These are phyloP conservation scores for Phoeniculus purpureus DNA, from an alignment of 2,797 vertebrate genomes.

Conservation along the genomic window DNA sequence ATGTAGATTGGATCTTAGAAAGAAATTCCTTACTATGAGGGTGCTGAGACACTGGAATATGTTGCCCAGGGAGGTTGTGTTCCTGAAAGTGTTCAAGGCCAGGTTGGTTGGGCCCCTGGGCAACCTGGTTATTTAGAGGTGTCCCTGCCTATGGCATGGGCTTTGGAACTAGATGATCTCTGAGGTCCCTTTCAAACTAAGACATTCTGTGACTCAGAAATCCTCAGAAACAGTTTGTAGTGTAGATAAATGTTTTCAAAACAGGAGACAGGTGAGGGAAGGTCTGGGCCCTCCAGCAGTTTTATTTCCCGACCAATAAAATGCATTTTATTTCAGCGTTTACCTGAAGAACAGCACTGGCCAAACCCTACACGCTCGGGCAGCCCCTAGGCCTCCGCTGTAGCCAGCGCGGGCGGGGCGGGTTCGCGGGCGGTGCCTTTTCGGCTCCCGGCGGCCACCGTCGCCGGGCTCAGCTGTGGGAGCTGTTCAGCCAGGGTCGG, in stretches of 20 bases:
- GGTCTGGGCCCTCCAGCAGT: accelerated
- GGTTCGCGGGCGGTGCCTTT: background rate
- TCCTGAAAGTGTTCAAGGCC: too few species aligned
- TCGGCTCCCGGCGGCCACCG: conserved; percentile 6
- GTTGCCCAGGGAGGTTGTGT: too few species aligned
- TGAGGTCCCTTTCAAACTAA: too few species aligned
- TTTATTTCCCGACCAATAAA: background rate
- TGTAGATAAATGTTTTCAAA: background rate
- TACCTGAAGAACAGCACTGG: background rate
- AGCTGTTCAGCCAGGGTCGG: background rate
- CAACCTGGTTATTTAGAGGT: too few species aligned
- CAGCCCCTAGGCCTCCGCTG: too few species aligned
- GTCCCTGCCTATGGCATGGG: too few species aligned
- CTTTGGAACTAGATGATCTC: too few species aligned
- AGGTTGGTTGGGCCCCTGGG: too few species aligned
- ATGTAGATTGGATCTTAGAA: too few species aligned
- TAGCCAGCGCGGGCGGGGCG: background rate
- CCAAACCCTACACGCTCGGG: background rate
- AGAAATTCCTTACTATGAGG: too few species aligned
- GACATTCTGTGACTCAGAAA: background rate
- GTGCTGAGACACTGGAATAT: too few species aligned
- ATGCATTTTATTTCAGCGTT: background rate
- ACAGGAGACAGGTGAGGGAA: background rate
- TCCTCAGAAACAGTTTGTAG: background rate
- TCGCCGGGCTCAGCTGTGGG: background rate